phyloP scores from a whole-genome alignment of 2,888 invertebrate genomes.

The Andrena minutula region DNA sequence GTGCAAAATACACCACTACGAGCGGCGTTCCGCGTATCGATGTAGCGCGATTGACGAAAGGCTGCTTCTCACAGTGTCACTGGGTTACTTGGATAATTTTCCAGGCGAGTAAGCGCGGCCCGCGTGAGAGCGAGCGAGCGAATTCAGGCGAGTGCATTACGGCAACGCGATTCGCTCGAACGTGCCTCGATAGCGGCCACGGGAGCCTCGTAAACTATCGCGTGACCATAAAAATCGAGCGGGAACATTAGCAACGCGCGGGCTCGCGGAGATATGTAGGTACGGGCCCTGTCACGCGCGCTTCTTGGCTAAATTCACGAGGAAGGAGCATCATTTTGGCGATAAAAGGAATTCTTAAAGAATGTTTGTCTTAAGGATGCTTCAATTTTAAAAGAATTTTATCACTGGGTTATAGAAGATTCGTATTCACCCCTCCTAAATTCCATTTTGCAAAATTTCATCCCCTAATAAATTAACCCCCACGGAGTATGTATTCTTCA shows the following conservation, averaged over 20 bases:
- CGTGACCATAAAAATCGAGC: slow-evolving; percentile 49
- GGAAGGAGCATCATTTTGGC: no score
- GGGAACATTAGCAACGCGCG: slow-evolving; percentile 53
- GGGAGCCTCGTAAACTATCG: slow-evolving; percentile 57
- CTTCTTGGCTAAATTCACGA: not conserved
- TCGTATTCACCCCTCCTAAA: no score
- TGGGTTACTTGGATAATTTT: slow-evolving; percentile 71
- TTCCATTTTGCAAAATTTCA: no score
- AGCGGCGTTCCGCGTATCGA: not conserved
- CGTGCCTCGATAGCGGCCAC: slow-evolving; percentile 52
- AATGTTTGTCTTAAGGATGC: no score
- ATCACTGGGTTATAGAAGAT: no score
- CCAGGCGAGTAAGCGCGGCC: slow-evolving; percentile 68
- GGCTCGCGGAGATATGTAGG: slow-evolving; percentile 29
- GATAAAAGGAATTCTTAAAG: no score
- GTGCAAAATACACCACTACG: not conserved
- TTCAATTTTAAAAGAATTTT: no score
- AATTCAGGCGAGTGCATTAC: slow-evolving; percentile 54
- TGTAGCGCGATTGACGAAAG: slow-evolving; percentile 39
- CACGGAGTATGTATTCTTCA: no score
- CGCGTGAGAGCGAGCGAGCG: slow-evolving; percentile 70
- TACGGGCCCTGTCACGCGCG: slow-evolving; percentile 44
- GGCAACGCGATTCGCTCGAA: slow-evolving; percentile 54
- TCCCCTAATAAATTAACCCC: no score
- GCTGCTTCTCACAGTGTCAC: slow-evolving; percentile 68